A percentile compares a stretch with the other conserved stretches of the same genome.
These are phyloP conservation scores for Aplysia californica DNA, from an alignment of 1,140 invertebrate species.

Conservation along the genomic window DNA sequence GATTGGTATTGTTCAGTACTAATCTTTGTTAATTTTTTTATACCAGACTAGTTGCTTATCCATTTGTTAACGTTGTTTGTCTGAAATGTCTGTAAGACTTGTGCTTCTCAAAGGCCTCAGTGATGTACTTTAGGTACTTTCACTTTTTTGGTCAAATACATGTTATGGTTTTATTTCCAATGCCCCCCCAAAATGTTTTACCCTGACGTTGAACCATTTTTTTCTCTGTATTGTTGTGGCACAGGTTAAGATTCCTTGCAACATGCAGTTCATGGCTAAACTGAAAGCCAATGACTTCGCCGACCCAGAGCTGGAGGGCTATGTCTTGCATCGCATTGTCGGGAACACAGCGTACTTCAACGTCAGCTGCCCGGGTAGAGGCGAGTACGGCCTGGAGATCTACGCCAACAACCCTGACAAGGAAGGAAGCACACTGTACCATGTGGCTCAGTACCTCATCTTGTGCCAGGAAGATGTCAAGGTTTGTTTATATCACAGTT, in stretches of 20 bases:
- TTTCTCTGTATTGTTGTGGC: background rate
- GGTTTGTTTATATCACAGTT: conserved; percentile 33
- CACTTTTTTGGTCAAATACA: too few species aligned
- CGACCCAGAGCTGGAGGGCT: conserved; percentile 62
- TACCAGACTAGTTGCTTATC: too few species aligned
- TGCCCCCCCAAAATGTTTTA: background rate
- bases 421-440: conserved; percentile 64
- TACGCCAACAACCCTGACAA: conserved; percentile 66
- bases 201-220: background rate
- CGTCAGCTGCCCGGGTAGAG: conserved; percentile 59
- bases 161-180: background rate
- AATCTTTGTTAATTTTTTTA: too few species aligned
- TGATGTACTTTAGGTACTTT: too few species aligned
- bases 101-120: too few species aligned
- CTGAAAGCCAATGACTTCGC: conserved; percentile 59
- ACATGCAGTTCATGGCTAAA: conserved; percentile 67
- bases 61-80: too few species aligned
- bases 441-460: conserved; percentile 65
- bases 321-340: conserved; percentile 62
- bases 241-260: conserved; percentile 38
- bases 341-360: conserved; percentile 66
- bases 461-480: conserved; percentile 62
- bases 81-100: too few species aligned
- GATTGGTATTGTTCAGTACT: too few species aligned
- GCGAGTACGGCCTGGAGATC: conserved; percentile 67